Conservation (phyloP, 2,797 vertebrate genomes). For the Miichthys miiuy region DNA sequence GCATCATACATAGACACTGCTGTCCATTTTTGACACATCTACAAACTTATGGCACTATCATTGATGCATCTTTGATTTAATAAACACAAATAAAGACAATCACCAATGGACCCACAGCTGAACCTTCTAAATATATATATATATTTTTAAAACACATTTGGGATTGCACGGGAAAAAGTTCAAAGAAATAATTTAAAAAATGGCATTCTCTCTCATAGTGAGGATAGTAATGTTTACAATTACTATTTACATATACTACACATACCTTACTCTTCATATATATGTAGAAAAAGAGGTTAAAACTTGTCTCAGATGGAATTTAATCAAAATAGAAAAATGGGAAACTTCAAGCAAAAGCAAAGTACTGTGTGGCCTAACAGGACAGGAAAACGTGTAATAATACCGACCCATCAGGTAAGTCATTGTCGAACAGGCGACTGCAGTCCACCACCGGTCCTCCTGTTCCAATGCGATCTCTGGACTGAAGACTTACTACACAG, state of each 20-base stretch:
- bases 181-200: neutral
- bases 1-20: neutral
- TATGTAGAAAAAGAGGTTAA: neutral
- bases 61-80: neutral
- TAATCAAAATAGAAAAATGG: neutral
- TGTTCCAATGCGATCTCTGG: conserved; percentile 94
- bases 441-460: conserved; percentile 97
- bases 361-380: neutral
- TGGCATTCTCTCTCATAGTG: neutral
- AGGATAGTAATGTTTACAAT: neutral
- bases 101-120: neutral
- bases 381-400: neutral
- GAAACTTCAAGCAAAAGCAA: neutral
- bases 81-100: neutral
- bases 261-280: neutral
- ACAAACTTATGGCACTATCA: neutral
- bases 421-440: conserved; percentile 96
- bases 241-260: neutral
- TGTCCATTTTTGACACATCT: neutral
- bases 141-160: neutral
- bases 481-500: conserved; percentile 93
- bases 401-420: conserved; percentile 95
- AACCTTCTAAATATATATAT: neutral
- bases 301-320: neutral
- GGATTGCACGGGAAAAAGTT: neutral